Conservation (phyloP, 2,888 invertebrate species). For the Tipula vernalis region DNA sequence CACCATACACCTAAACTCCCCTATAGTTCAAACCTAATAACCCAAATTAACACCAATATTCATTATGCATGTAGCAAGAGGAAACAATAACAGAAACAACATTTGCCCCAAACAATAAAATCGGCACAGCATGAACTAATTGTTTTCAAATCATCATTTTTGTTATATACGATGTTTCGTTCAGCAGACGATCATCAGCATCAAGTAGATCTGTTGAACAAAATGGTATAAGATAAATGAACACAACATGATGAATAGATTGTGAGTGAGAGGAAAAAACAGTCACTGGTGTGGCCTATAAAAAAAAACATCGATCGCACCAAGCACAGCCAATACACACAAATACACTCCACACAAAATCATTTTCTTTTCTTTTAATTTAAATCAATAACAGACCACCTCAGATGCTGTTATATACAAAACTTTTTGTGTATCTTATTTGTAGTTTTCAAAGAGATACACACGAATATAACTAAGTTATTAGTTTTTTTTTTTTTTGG, state of each 20-base stretch:
- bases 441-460: neutral
- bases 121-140: neutral
- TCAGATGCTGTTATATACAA: neutral
- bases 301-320: neutral
- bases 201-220: neutral
- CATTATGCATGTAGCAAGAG: neutral
- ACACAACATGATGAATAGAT: neutral
- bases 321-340: neutral
- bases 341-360: neutral
- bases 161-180: neutral
- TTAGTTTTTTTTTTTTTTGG: neutral
- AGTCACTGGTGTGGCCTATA: constrained; percentile 4
- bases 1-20: neutral
- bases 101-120: neutral
- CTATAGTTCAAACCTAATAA: neutral
- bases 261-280: neutral
- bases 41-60: neutral
- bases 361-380: neutral
- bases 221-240: neutral
- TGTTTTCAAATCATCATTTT: neutral
- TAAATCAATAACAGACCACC: constrained; percentile 10
- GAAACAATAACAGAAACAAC: neutral
- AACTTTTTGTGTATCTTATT: neutral
- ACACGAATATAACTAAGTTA: neutral
- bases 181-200: neutral